phyloP scores from a whole-genome alignment of 2,797 vertebrate species.

The Toxotes lorentzi region DNA sequence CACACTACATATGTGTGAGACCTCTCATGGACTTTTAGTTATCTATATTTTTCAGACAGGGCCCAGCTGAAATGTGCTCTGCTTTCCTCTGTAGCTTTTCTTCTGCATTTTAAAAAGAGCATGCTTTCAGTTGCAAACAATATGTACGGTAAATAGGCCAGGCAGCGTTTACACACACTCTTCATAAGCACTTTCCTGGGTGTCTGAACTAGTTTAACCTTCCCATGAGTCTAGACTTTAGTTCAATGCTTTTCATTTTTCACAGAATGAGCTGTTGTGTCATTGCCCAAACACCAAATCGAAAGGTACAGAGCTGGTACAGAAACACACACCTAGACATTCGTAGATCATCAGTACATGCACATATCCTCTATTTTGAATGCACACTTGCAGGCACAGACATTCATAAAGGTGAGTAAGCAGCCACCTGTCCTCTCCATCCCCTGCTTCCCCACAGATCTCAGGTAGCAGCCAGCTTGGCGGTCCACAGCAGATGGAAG shows the following conservation, averaged over 20 bases:
- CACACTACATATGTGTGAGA: constrained; percentile 29
- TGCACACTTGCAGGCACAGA: constrained; percentile 10
- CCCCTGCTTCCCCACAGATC: constrained; percentile 42
- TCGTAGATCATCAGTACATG: constrained; percentile 11
- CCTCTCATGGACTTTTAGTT: constrained; percentile 18
- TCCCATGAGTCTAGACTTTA: constrained; percentile 54
- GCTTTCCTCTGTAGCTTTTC: constrained; percentile 35
- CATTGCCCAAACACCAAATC: constrained; percentile 22
- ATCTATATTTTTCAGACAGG: constrained; percentile 38
- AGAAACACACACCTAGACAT: constrained; percentile 18
- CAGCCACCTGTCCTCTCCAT: constrained; percentile 54
- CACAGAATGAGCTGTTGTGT: constrained; percentile 50
- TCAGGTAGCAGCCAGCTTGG: constrained; percentile 52
- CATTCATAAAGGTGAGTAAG: constrained; percentile 46
- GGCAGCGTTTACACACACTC: constrained; percentile 40
- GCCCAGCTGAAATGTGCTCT: constrained; percentile 7
- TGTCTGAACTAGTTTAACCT: constrained; percentile 71
- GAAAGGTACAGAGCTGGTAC: constrained; percentile 17
- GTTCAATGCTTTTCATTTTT: constrained; percentile 50
- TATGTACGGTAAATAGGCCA: constrained; percentile 52
- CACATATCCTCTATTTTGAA: not conserved
- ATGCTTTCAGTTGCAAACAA: constrained; percentile 47
- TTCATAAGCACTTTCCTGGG: constrained; percentile 46
- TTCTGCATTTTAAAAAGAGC: constrained; percentile 19
- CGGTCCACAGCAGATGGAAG: constrained; percentile 59